Evolutionary conservation across 2,888 invertebrate genomes (phyloP).

Genomic region (Gymnocheta viridis): DNA sequence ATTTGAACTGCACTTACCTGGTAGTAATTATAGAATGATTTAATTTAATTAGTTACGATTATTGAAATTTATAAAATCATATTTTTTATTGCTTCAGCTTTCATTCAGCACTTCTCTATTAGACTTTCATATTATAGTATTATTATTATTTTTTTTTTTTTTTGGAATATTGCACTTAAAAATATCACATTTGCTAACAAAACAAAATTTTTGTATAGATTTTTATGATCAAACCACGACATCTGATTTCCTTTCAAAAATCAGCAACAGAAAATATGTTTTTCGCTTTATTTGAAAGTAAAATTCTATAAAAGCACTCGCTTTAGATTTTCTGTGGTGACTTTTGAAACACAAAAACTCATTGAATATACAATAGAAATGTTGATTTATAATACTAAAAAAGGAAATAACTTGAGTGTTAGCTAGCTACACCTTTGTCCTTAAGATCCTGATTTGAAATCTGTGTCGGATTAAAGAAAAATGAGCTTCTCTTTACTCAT

Average conservation of each 20-base stretch:
- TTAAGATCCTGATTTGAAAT: background rate
- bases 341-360: background rate
- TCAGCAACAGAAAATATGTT: background rate
- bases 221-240: too few relatives aligned
- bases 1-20: too few relatives aligned
- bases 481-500: background rate
- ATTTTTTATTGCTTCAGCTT: too few relatives aligned
- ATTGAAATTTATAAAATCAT: too few relatives aligned
- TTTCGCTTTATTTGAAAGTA: background rate
- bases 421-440: background rate
- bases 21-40: too few relatives aligned
- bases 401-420: background rate
- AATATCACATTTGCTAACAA: too few relatives aligned
- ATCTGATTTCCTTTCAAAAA: background rate
- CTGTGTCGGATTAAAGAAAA: background rate
- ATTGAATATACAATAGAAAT: background rate
- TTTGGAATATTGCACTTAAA: too few relatives aligned
- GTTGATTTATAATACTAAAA: background rate
- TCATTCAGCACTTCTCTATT: too few relatives aligned
- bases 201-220: too few relatives aligned
- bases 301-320: background rate
- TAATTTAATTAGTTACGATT: too few relatives aligned
- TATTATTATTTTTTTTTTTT: too few relatives aligned
- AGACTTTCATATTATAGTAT: too few relatives aligned
- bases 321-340: background rate